Conservation (phyloP, 2,888 invertebrate genomes). For the Epirrhoe alternata region DNA sequence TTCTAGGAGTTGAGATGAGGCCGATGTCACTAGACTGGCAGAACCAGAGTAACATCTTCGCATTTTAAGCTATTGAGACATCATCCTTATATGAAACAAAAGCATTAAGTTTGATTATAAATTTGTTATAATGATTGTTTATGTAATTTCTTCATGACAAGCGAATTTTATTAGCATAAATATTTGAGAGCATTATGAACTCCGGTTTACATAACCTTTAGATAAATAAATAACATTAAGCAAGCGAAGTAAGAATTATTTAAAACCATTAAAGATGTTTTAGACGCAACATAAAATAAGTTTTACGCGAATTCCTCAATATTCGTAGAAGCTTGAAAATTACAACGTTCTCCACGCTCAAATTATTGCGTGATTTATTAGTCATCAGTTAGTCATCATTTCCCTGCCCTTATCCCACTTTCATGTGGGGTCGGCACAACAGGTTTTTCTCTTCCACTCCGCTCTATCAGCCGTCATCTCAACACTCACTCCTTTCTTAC, state of each 20-base stretch:
- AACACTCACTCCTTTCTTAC: too few relatives aligned
- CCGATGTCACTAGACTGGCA: constrained; percentile 43
- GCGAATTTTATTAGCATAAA: constrained; percentile 15
- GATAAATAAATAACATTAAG: constrained; percentile 14
- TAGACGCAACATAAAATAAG: constrained; percentile 9
- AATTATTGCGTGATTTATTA: not conserved
- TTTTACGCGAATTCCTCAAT: constrained; percentile 7
- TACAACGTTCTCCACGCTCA: constrained; percentile 1
- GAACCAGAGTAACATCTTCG: constrained; percentile 39
- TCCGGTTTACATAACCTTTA: constrained; percentile 19
- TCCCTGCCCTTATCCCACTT: too few relatives aligned
- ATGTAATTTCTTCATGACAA: constrained; percentile 18
- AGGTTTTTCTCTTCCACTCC: too few relatives aligned
- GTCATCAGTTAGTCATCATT: not conserved
- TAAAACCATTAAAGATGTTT: constrained; percentile 20
- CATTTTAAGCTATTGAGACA: constrained; percentile 32
- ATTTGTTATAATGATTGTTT: constrained; percentile 3
- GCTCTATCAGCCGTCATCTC: too few relatives aligned
- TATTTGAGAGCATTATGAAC: constrained; percentile 13
- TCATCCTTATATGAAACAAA: constrained; percentile 16
- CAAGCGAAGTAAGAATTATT: constrained; percentile 17
- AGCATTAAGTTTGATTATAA: constrained; percentile 1
- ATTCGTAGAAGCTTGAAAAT: constrained; percentile 8
- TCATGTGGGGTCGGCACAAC: too few relatives aligned
- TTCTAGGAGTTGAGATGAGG: constrained; percentile 30